A percentile compares a stretch with the other conserved stretches of the same genome.
phyloP scores from a whole-genome alignment of 2,797 vertebrate genomes.

The Megaceryle alcyon region DNA sequence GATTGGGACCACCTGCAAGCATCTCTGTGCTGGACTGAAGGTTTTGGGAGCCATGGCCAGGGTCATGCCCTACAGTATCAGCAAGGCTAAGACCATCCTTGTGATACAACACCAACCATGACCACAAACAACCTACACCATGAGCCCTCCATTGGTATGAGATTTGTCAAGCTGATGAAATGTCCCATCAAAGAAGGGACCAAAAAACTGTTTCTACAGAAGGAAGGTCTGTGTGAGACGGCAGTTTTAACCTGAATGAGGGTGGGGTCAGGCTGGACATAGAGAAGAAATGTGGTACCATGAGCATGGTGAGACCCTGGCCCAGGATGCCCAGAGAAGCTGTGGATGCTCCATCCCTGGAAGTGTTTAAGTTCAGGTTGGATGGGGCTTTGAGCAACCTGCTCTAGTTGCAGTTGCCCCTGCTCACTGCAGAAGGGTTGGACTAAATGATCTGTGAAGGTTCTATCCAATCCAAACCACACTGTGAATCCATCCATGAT shows the following conservation, averaged over 20 bases:
- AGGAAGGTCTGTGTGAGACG: not conserved
- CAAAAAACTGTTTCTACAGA: not conserved
- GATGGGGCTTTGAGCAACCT: not conserved
- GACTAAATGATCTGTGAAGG: not conserved
- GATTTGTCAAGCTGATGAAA: not conserved
- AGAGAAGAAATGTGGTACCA: rapidly evolving
- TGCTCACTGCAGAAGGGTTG: not conserved
- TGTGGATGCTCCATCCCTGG: not conserved
- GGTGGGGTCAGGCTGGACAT: not conserved
- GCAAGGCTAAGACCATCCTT: not conserved
- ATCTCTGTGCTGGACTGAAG: not conserved
- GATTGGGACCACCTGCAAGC: not conserved
- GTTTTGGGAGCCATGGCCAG: not conserved
- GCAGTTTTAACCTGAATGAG: not conserved
- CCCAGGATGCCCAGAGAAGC: not conserved
- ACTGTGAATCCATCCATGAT: not conserved
- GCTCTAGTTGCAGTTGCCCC: not conserved
- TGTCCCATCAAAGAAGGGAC: not conserved
- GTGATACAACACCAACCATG: not conserved
- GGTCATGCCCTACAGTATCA: not conserved
- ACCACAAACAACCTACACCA: not conserved
- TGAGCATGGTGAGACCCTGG: not conserved
- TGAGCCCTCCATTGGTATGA: rapidly evolving
- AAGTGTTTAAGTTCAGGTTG: not conserved
- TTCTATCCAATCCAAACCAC: not conserved